Evolutionary conservation across 2,797 vertebrate species (phyloP).

Genomic region (Sebastes oblongus): DNA sequence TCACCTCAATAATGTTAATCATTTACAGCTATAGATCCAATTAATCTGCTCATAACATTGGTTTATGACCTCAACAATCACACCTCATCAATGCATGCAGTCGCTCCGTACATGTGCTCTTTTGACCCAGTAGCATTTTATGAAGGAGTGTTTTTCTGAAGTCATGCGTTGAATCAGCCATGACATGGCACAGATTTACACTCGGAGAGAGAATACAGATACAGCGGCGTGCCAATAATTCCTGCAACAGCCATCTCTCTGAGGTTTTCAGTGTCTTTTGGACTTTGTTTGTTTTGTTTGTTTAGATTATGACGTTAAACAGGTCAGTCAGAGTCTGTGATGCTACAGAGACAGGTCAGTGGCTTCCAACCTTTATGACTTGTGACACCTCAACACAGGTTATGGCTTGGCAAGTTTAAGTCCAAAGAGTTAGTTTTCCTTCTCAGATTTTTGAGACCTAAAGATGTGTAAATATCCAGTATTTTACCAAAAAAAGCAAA

Average conservation of each 20-base stretch:
- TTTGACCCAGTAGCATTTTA: not conserved
- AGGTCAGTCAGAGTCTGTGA: not conserved
- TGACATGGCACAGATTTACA: not conserved
- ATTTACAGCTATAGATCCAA: constrained; percentile 43
- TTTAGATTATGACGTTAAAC: constrained; percentile 17
- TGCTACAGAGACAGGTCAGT: not conserved
- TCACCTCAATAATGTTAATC: constrained; percentile 1
- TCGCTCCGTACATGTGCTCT: not conserved
- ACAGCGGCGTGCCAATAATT: constrained; percentile 20
- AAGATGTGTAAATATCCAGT: not conserved
- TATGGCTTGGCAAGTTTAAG: not conserved
- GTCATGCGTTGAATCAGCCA: not conserved
- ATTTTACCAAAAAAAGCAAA: not conserved
- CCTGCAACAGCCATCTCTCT: not conserved
- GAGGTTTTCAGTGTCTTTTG: constrained; percentile 20
- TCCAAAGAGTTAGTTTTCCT: not conserved
- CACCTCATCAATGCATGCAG: not conserved
- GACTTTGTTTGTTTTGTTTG: constrained; percentile 44
- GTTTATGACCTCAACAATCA: constrained; percentile 31
- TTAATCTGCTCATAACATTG: constrained; percentile 49
- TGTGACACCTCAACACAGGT: not conserved
- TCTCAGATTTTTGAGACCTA: not conserved
- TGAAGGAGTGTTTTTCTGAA: not conserved
- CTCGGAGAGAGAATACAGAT: not conserved
- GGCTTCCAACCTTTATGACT: not conserved